These are phyloP conservation scores for Trematocara marginatum DNA, from an alignment of 2,113 vertebrate species.

Conservation along the genomic window DNA sequence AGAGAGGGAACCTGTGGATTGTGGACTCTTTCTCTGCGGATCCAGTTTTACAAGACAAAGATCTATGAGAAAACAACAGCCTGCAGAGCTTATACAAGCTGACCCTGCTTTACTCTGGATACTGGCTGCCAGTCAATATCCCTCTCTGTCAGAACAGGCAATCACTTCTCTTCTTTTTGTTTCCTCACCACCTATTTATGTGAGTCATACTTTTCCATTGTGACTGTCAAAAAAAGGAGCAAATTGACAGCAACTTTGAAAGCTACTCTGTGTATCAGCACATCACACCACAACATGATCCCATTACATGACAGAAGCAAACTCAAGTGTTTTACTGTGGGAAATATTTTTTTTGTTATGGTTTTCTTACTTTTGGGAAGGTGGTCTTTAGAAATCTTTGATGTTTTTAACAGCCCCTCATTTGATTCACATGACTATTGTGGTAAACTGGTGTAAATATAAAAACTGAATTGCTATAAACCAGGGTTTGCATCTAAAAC, in stretches of 20 bases:
- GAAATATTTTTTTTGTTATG: background rate
- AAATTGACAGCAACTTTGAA: background rate
- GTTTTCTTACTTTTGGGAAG: background rate
- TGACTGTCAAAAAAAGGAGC: background rate
- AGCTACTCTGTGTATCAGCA: background rate
- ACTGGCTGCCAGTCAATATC: background rate
- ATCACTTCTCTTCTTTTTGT: background rate
- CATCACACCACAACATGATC: background rate
- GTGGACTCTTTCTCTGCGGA: background rate
- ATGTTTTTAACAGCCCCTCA: background rate
- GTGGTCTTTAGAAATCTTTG: background rate
- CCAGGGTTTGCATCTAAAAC: background rate
- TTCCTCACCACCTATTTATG: background rate
- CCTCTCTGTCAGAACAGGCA: background rate
- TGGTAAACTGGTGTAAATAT: background rate
- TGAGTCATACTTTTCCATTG: background rate
- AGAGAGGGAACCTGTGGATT: background rate
- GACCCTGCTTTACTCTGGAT: background rate
- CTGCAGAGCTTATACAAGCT: background rate
- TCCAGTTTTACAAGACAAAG: background rate
- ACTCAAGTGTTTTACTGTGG: background rate
- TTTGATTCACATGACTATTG: background rate
- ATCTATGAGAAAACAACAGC: background rate
- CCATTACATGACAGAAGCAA: background rate
- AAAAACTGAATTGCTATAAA: background rate